phyloP scores from a whole-genome alignment of 2,113 vertebrate species.

The Globicephala melas region DNA sequence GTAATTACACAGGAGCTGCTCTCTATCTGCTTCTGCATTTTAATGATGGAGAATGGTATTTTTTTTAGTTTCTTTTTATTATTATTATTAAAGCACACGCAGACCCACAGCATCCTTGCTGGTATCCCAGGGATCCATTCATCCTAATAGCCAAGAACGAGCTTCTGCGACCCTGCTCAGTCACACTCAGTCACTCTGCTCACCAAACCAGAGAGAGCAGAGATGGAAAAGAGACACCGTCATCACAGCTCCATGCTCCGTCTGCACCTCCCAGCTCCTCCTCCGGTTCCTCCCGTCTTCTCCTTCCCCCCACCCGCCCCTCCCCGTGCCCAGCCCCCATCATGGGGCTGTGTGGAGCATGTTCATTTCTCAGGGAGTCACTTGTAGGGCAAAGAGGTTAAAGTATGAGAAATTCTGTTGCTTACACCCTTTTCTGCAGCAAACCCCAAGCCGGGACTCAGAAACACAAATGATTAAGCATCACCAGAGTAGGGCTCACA shows the following conservation, averaged over 20 bases:
- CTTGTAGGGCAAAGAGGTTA: background rate
- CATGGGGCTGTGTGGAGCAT: background rate
- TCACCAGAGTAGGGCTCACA: background rate
- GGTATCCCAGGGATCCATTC: background rate
- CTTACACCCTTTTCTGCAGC: background rate
- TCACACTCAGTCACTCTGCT: background rate
- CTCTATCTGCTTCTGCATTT: slow-evolving; percentile 61
- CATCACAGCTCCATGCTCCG: rapidly evolving
- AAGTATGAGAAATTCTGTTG: background rate
- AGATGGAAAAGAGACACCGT: background rate
- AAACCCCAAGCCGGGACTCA: background rate
- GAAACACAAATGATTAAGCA: background rate
- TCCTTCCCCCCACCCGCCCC: rapidly evolving
- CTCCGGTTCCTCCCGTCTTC: rapidly evolving
- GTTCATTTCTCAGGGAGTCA: background rate
- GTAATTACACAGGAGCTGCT: slow-evolving; percentile 65
- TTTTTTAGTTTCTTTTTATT: slow-evolving; percentile 15
- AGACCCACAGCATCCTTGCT: background rate
- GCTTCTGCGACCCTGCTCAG: background rate
- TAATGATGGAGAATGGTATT: slow-evolving; percentile 49
- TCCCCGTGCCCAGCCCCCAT: background rate
- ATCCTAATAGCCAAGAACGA: background rate
- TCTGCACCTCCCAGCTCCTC: background rate
- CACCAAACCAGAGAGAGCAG: slow-evolving; percentile 7
- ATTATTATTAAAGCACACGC: background rate